phyloP scores from a whole-genome alignment of 1,140 invertebrate species.

The Trichogramma pretiosum region DNA sequence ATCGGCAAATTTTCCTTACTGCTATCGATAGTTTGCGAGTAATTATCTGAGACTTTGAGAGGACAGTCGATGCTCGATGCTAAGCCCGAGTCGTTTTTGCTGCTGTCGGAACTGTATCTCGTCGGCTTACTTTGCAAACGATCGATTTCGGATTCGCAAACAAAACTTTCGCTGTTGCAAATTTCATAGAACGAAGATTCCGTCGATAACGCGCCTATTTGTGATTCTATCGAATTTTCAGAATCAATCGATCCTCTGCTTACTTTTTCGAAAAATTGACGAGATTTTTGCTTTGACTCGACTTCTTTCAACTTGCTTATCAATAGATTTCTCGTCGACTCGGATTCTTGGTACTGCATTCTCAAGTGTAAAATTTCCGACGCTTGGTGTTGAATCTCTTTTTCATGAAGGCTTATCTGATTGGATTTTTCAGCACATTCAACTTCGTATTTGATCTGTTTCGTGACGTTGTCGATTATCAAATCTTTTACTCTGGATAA shows the following conservation, averaged over 20 bases:
- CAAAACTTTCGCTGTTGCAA: no score
- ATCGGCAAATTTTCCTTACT: slow-evolving; percentile 16
- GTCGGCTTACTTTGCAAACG: slow-evolving; percentile 3
- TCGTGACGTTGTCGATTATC: not conserved
- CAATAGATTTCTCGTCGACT: not conserved
- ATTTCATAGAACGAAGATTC: no score
- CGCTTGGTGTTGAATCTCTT: not conserved
- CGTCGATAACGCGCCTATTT: no score
- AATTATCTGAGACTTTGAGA: slow-evolving; percentile 1
- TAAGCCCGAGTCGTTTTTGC: slow-evolving; percentile 36
- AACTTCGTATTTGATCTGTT: not conserved
- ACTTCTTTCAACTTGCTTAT: not conserved
- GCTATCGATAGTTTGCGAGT: slow-evolving; percentile 1
- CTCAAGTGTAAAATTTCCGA: not conserved
- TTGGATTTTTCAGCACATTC: not conserved
- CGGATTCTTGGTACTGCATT: not conserved
- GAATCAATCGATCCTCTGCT: not conserved
- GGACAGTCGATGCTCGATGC: slow-evolving; percentile 11
- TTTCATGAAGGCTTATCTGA: not conserved
- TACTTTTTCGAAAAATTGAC: slow-evolving; percentile 2
- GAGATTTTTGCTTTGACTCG: not conserved
- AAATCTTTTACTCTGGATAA: slow-evolving; percentile 7
- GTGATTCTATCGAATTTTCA: not conserved
- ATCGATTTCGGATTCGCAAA: not conserved
- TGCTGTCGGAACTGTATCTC: slow-evolving; percentile 19